These are phyloP conservation scores for Geotrypetes seraphini DNA, from an alignment of 2,797 vertebrate genomes.

Conservation along the genomic window DNA sequence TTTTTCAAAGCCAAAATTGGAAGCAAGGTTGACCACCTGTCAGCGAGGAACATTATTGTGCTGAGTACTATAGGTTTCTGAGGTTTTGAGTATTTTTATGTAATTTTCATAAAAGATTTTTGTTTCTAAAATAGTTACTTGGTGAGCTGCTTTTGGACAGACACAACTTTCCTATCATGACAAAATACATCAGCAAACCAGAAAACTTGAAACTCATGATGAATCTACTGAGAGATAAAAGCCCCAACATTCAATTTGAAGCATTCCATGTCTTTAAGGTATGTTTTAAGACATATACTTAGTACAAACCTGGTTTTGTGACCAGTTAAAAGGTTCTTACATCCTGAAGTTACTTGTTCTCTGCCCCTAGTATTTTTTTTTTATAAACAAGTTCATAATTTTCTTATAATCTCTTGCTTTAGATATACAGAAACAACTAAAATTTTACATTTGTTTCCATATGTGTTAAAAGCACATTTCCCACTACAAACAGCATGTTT, in stretches of 20 bases:
- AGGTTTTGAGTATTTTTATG: neutral
- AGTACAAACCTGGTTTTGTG: too few relatives aligned
- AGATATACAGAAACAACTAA: too few relatives aligned
- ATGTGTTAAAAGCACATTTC: too few relatives aligned
- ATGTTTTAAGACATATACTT: slow-evolving; percentile 18
- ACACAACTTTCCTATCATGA: slow-evolving; percentile 94
- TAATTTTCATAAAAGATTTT: neutral
- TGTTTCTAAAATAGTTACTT: slow-evolving; percentile 65
- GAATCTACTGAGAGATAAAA: slow-evolving; percentile 91
- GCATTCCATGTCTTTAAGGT: slow-evolving; percentile 97
- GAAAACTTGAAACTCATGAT: slow-evolving; percentile 96
- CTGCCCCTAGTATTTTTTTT: too few relatives aligned
- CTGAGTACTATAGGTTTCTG: rapidly evolving
- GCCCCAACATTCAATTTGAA: slow-evolving; percentile 94
- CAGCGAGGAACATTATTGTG: too few relatives aligned
- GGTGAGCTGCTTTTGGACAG: slow-evolving; percentile 85
- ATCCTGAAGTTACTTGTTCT: too few relatives aligned
- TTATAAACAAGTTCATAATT: too few relatives aligned
- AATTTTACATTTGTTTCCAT: too few relatives aligned
- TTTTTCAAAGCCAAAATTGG: too few relatives aligned
- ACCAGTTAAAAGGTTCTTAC: neutral
- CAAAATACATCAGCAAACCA: slow-evolving; percentile 88
- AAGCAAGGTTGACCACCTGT: too few relatives aligned
- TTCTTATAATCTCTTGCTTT: too few relatives aligned
- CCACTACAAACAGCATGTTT: too few relatives aligned